Percentiles rank a stretch among this genome's conserved stretches.
Evolutionary conservation across 2,113 vertebrate species (phyloP).

Genomic region (Cromileptes altivelis): DNA sequence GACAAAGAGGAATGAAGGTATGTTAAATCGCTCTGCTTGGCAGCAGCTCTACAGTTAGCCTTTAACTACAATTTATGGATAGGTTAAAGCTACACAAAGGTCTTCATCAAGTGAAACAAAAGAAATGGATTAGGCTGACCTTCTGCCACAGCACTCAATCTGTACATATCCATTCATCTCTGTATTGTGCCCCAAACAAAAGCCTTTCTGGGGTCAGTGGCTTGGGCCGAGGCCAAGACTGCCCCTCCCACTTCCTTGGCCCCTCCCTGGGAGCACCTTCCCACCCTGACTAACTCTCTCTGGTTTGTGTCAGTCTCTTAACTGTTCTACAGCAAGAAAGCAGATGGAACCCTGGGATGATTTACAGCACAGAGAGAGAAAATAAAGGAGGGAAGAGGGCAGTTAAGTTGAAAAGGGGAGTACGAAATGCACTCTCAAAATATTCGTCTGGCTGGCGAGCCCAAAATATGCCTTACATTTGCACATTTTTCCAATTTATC

Average conservation of each 20-base stretch:
- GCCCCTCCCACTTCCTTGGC: not conserved
- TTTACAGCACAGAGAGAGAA: constrained; percentile 44
- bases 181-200: constrained; percentile 44
- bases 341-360: constrained; percentile 60
- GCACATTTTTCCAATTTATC: constrained; percentile 72
- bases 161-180: constrained; percentile 15
- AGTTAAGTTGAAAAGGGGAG: constrained; percentile 25
- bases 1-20: not conserved
- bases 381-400: constrained; percentile 25
- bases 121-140: constrained; percentile 27
- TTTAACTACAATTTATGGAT: constrained; percentile 38
- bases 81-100: constrained; percentile 13
- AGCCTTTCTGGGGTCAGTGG: constrained; percentile 25
- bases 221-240: constrained; percentile 43
- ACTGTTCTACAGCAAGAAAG: constrained; percentile 41
- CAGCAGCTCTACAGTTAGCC: constrained; percentile 20
- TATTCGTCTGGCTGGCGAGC: constrained; percentile 22
- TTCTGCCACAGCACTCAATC: constrained; percentile 10
- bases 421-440: constrained; percentile 44
- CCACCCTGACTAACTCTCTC: constrained; percentile 41
- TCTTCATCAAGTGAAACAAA: constrained; percentile 39
- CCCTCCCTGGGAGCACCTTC: constrained; percentile 39
- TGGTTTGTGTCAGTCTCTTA: constrained; percentile 73
- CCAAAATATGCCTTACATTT: constrained; percentile 61
- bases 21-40: constrained; percentile 31